These are phyloP conservation scores for Cremastinae sp. DNA, from an alignment of 2,888 invertebrate genomes.

Conservation along the genomic window DNA sequence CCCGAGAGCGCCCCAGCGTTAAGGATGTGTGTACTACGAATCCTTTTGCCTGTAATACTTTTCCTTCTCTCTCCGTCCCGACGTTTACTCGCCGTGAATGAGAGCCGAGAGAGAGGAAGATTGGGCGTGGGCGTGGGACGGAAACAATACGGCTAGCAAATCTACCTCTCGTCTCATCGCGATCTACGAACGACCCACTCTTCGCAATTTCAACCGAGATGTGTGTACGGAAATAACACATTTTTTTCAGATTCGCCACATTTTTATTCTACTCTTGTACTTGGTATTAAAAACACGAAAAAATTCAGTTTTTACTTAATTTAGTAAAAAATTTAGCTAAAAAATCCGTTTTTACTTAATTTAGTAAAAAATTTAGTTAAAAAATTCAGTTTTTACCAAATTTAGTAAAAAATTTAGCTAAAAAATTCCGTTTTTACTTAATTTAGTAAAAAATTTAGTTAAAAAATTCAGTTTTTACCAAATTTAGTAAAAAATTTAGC, in stretches of 20 bases:
- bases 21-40: slow-evolving; percentile 46
- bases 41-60: slow-evolving; percentile 36
- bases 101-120: slow-evolving; percentile 1
- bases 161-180: slow-evolving; percentile 36
- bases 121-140: slow-evolving; percentile 59
- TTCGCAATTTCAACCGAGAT: slow-evolving; percentile 44
- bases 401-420: too few relatives aligned
- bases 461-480: too few relatives aligned
- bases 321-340: too few relatives aligned
- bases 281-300: too few relatives aligned
- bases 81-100: slow-evolving; percentile 9
- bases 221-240: slow-evolving; percentile 40
- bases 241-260: not conserved
- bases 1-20: slow-evolving; percentile 6
- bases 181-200: slow-evolving; percentile 32
- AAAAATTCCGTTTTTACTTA: too few relatives aligned
- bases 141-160: slow-evolving; percentile 54
- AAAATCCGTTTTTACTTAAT: too few relatives aligned
- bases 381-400: too few relatives aligned
- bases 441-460: too few relatives aligned
- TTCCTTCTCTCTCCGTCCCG: slow-evolving; percentile 27
- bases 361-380: too few relatives aligned
- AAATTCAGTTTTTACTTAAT: too few relatives aligned
- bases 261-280: not conserved
- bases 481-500: too few relatives aligned